phyloP scores from a whole-genome alignment of 30 jellyfish, hydroid and myxozoan species.

The Clytia hemisphaerica region DNA sequence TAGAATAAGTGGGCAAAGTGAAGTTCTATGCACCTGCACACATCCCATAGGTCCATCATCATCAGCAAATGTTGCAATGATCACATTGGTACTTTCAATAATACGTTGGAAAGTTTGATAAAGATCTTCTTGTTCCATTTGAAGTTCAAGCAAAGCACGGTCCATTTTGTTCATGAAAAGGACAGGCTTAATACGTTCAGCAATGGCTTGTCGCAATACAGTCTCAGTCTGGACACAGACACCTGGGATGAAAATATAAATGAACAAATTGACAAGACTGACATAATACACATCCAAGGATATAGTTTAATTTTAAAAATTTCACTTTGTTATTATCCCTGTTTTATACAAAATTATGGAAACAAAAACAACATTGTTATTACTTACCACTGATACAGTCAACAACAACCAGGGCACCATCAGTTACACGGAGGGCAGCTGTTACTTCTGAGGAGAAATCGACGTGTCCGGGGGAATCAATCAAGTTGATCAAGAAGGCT shows the following conservation, averaged over 20 bases:
- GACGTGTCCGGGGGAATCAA: slow-evolving; percentile 99
- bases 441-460: slow-evolving; percentile 99
- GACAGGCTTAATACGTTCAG: slow-evolving; percentile 96
- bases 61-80: slow-evolving; percentile 88
- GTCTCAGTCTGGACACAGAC: slow-evolving; percentile 99
- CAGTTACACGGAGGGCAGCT: slow-evolving; percentile 99
- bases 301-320: neutral
- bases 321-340: neutral
- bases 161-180: slow-evolving; percentile 99
- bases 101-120: slow-evolving; percentile 89
- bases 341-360: no score
- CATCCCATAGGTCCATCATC: slow-evolving; percentile 99
- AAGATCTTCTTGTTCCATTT: slow-evolving; percentile 90
- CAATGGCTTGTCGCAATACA: slow-evolving; percentile 98
- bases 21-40: slow-evolving; percentile 38
- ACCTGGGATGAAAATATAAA: slow-evolving; percentile 48
- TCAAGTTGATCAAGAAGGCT: slow-evolving; percentile 96
- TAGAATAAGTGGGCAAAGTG: neutral
- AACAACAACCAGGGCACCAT: slow-evolving; percentile 99
- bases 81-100: slow-evolving; percentile 97
- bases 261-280: neutral
- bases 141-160: slow-evolving; percentile 95
- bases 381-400: slow-evolving; percentile 99
- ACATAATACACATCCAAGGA: neutral
- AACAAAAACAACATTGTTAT: neutral